Base-by-base conservation (phyloP, 2,888 invertebrate genomes). In the Clivina fossor region DNA sequence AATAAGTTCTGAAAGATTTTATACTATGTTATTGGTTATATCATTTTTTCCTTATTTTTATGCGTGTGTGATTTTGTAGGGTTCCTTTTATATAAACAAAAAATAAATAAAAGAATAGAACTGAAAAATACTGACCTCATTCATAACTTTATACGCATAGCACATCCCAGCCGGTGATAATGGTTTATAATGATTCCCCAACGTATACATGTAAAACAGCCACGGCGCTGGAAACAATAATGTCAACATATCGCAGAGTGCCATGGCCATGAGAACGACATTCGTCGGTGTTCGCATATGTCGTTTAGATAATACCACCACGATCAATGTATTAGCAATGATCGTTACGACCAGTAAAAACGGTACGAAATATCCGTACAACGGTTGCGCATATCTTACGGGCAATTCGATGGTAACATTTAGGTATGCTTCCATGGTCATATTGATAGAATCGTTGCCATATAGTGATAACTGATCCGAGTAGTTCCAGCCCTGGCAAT, bases 241-340 rank as follows among this genome's bases (percentile, higher is more conserved):
- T 0, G 95, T 96, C 71, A 94, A 85, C 85, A 94, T 89, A 75
- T 96, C 96, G 64, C 93, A 92, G 3, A 96, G 79, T 0, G 96
- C 95, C 93, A 96, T 96, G n/a, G 90, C 90, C 82, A 93, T 87
- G 2, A 95, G 80, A 1, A 94, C 90, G n/a, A 88, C 83, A 74
- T 94, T 94, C 3, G 94, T 94, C 0, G 94, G 93, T 0, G 91
- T 90, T 20, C 89, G 74, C 95, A 96, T 95, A 73, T 94, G 93
- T 26, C 88, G 80, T 63, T 92, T 89, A 56, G 91, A 87, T 24
- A 96, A 78, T 0, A 96, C 94, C 26, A 94, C 82, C 9, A 94
- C 93, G 61, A 96, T 92, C 5, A 95, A 77, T 0, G 93, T 88
- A 75, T 96, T 96, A 38, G 93, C 90, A 2, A 93, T 81, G n/a